Evolutionary conservation across 2,797 vertebrate species (phyloP).

Genomic region (Champsocephalus gunnari): DNA sequence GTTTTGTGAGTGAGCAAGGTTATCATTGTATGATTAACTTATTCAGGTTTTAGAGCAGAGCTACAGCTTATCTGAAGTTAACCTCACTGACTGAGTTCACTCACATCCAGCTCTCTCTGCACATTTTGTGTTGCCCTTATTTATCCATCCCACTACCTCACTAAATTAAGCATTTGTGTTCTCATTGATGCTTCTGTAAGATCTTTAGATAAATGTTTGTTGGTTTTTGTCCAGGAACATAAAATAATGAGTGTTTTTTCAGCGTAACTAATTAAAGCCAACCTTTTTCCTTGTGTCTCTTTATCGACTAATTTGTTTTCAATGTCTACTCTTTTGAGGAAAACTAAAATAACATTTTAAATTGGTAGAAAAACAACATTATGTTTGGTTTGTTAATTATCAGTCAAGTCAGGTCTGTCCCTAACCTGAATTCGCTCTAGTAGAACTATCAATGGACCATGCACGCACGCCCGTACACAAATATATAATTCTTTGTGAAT

Average conservation of each 20-base stretch:
- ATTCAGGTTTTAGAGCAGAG: neutral
- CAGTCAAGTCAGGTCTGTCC: neutral
- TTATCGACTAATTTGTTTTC: too few relatives aligned
- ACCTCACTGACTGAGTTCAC: neutral
- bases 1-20: too few relatives aligned
- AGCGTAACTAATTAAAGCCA: neutral
- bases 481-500: slow-evolving; percentile 14
- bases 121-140: neutral
- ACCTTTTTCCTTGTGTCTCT: neutral
- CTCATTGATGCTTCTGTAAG: neutral
- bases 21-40: neutral
- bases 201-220: neutral
- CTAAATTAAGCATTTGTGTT: neutral
- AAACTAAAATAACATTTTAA: neutral
- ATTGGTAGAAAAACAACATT: too few relatives aligned
- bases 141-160: neutral
- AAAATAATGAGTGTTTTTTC: neutral
- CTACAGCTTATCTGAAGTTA: neutral
- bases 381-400: neutral
- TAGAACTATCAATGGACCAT: neutral
- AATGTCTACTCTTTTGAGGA: neutral
- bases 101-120: neutral
- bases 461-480: neutral
- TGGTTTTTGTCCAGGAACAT: neutral
- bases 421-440: neutral